Evolutionary conservation across 2,888 invertebrate genomes (phyloP).

Genomic region (Eledona agricola): DNA sequence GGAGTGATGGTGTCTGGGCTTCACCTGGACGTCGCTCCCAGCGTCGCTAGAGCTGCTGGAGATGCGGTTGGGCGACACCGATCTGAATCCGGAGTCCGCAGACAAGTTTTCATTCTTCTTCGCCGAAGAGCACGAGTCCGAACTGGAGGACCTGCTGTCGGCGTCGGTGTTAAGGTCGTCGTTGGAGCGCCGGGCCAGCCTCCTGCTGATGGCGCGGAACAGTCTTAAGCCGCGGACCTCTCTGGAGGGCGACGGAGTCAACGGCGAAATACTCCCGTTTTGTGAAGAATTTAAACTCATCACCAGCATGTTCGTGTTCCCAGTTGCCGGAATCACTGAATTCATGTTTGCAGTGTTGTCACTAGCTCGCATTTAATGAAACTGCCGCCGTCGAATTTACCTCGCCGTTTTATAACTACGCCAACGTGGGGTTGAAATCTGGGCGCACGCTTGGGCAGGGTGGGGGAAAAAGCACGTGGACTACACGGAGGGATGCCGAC

Average conservation of each 20-base stretch:
- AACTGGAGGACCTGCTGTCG: constrained; percentile 64
- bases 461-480: constrained; percentile 41
- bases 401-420: constrained; percentile 50
- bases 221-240: constrained; percentile 70
- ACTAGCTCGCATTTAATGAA: constrained; percentile 30
- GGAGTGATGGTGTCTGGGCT: constrained; percentile 61
- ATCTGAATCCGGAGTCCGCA: constrained; percentile 55
- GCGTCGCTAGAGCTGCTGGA: constrained; percentile 71
- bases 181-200: constrained; percentile 67
- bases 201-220: constrained; percentile 72
- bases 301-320: constrained; percentile 50
- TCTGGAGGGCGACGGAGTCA: constrained; percentile 66
- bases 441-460: constrained; percentile 46
- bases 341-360: constrained; percentile 21
- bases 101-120: constrained; percentile 50
- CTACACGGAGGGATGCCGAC: constrained; percentile 22
- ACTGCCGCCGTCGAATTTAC: constrained; percentile 49
- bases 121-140: constrained; percentile 58
- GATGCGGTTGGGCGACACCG: constrained; percentile 61
- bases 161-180: constrained; percentile 63
- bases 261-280: constrained; percentile 59
- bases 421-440: constrained; percentile 50
- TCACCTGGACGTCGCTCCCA: constrained; percentile 68
- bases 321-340: constrained; percentile 30
- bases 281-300: constrained; percentile 49